Base-by-base conservation (phyloP, 2,888 invertebrate species). In the Notodonta ziczac region DNA sequence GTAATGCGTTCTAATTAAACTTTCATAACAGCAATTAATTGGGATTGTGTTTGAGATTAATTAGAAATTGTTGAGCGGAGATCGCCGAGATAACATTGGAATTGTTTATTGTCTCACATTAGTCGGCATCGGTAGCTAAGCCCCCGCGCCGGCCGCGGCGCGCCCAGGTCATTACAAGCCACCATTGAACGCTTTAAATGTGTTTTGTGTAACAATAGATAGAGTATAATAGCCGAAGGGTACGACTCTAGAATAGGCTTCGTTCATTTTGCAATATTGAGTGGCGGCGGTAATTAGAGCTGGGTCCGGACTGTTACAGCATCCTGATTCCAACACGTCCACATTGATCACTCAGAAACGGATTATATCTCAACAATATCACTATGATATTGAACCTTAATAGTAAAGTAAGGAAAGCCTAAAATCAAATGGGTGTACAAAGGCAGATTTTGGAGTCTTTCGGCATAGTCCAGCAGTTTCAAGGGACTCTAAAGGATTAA, bases 231-330 rank as follows among this genome's bases (percentile, higher is more conserved):
- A 85, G 88, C 86, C 86, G 79, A 83, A 81, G 88, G 89, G 88
- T 88, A 85, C 62, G 42, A 59, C 74, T 77, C 80, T 77, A 86
- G 85, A 86, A 88, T 87, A 85, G 85, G 84, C 85, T 87, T 85
- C 81, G 82, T 80, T 76, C 82, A 85, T 93, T 90, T 91, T 88
- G 92, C 91, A 93, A 93, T 87, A 89, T 89, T 86, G 88, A 90
- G 86, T 88, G 87, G 70, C 88, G 85, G 84, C 77, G 84, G 89
- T 91, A 93, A 93, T 93, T 92, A 91, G 91, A 91, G 73, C 85
- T 78, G 85, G 87, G 87, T 90, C 89, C 89, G 88, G 86, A 82
- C 85, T 77, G 80, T 90, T 89, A 89, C 91, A 88, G 90, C 90
- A 91, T 91, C 92, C 91, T 89, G 90, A 91, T 89, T 88, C 87